A percentile compares a stretch with the other conserved stretches of the same genome.
phyloP scores from a whole-genome alignment of 2,888 invertebrate species.

The Muscina levida region DNA sequence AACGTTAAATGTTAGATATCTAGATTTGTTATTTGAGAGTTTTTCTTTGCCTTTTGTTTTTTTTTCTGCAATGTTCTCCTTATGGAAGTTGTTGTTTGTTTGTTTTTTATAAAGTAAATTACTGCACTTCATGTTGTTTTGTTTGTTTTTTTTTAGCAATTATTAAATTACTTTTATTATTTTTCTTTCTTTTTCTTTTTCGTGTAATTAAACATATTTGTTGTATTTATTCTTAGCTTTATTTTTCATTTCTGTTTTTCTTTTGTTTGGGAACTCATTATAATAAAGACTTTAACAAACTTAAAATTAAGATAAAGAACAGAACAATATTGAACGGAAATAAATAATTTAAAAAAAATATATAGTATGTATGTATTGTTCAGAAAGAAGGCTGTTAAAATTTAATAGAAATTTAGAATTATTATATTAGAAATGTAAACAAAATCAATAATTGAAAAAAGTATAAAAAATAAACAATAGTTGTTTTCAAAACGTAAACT shows the following conservation, averaged over 20 bases:
- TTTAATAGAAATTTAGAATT: too few relatives aligned
- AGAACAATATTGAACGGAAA: conserved; percentile 36
- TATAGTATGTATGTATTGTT: not conserved
- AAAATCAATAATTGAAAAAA: too few relatives aligned
- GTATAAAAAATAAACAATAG: too few relatives aligned
- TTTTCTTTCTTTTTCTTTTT: conserved; percentile 58
- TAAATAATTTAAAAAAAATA: conserved; percentile 38
- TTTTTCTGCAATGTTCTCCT: conserved; percentile 24
- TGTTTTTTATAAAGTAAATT: conserved; percentile 61
- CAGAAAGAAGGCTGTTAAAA: too few relatives aligned
- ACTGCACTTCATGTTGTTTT: conserved; percentile 54
- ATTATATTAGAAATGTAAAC: too few relatives aligned
- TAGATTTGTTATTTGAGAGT: conserved; percentile 14
- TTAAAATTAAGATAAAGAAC: conserved; percentile 55
- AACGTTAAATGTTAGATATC: conserved; percentile 36
- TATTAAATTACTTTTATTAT: conserved; percentile 27
- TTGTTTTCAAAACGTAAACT: too few relatives aligned
- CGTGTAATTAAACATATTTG: conserved; percentile 61
- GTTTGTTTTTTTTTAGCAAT: conserved; percentile 56
- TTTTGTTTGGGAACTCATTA: conserved; percentile 51
- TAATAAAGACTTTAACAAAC: conserved; percentile 61
- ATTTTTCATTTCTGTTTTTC: not conserved
- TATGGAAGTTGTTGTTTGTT: conserved; percentile 36
- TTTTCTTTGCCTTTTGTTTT: conserved; percentile 16
- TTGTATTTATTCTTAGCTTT: conserved; percentile 47